Evolutionary conservation across 35 echinoderm and acorn worm species (phyloP), one percentile per base, ranked within the genome.

Genomic region (Apostichopus californicus): DNA sequence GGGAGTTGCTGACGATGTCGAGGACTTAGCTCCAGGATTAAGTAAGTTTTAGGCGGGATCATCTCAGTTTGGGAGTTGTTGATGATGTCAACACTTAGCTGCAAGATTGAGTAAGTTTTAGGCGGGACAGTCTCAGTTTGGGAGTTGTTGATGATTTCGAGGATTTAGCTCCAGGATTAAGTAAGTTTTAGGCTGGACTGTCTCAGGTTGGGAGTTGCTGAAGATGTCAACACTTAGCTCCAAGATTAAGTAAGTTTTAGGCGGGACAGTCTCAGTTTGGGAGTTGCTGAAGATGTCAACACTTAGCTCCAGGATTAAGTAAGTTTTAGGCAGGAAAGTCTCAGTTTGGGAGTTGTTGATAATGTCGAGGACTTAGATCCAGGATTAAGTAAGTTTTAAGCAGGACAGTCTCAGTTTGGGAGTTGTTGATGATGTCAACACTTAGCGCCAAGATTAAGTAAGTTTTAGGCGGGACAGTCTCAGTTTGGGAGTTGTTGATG

Each of bases 211-310:
- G 93, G 85, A 54, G n/a, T 93, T 5, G 85, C 83, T 68, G 97
- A 99, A 75, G 81, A 99, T 57, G 92, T 99, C 82, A 95, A 99
- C 92, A n/a, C 86, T 64, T 93, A 58, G 97, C 97, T 21, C 93
- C 95, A 11, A 95, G 92, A 93, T 64, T 98, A 20, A 95, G 96
- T 97, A 90, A 90, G 95, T 92, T 8, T 82, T 82, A 34, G 28
- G 28, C 1, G 28, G 28, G 28, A 34, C 1, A 34, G 1, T 34
- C 28, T 34, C 28, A 34, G 28, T 34, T 34, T 34, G 28, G 28
- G 28, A 34, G 28, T 34, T 34, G 28, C 1, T 34, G 28, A 34
- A 1, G 28, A 34, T 34, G 28, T 34, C 1, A 34, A 2, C 1
- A 34, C 28, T 34, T 34, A 34, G 28, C 28, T 34, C 28, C 28